These are phyloP conservation scores for Papilio machaon DNA, from an alignment of 1,140 invertebrate species.

Conservation along the genomic window DNA sequence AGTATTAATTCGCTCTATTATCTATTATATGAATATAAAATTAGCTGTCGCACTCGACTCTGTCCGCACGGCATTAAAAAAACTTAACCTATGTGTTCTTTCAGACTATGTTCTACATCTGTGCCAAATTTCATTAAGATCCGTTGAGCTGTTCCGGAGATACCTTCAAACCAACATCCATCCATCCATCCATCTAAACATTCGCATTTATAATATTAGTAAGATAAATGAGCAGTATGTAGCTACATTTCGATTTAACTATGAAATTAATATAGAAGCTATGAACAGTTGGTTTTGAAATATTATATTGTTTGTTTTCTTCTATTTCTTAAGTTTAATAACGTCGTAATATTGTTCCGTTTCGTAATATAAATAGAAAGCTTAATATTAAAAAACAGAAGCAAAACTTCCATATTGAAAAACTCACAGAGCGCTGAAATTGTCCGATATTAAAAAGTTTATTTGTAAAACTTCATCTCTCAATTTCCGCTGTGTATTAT, in stretches of 20 bases:
- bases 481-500: background rate
- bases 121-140: too few relatives aligned
- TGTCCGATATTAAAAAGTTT: constrained; percentile 25
- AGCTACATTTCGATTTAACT: background rate
- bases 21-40: too few relatives aligned
- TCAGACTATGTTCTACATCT: too few relatives aligned
- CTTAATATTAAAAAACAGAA: background rate
- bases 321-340: background rate
- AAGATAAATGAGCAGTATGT: background rate
- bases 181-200: too few relatives aligned
- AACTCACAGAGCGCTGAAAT: background rate
- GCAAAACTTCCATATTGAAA: background rate
- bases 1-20: background rate
- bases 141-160: too few relatives aligned
- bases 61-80: too few relatives aligned
- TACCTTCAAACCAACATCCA: too few relatives aligned
- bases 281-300: background rate
- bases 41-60: too few relatives aligned
- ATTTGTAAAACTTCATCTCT: background rate
- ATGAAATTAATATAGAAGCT: background rate
- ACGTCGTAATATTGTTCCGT: background rate
- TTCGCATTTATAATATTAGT: too few relatives aligned
- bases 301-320: background rate
- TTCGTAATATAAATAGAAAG: background rate
- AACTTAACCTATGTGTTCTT: too few relatives aligned